Evolutionary conservation across 2,113 vertebrate species (phyloP).

Genomic region (Cyanistes caeruleus): DNA sequence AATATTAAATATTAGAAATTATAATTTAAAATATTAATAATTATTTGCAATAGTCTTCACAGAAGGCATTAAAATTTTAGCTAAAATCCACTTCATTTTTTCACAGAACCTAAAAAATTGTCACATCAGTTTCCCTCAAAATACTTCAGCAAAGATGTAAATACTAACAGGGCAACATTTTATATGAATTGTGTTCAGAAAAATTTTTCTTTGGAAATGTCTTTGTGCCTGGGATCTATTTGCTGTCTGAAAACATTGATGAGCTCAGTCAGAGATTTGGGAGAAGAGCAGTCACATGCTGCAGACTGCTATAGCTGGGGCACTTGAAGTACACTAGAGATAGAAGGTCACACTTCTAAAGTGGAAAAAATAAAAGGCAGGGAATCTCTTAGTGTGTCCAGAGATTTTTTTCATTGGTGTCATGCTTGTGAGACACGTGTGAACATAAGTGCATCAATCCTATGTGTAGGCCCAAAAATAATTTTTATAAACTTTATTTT

Average conservation of each 20-base stretch:
- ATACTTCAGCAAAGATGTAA: not conserved
- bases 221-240: not conserved
- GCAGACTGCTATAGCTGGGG: not conserved
- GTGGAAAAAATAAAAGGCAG: not conserved
- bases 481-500: not conserved
- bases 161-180: not conserved
- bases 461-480: not conserved
- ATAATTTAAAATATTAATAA: too few species aligned
- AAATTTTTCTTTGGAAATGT: not conserved
- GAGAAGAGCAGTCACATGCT: not conserved
- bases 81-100: not conserved
- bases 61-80: not conserved
- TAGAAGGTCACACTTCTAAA: not conserved
- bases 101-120: not conserved
- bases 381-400: not conserved
- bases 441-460: not conserved
- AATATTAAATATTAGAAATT: too few species aligned
- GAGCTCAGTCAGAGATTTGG: not conserved
- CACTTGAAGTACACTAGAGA: not conserved
- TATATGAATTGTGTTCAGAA: not conserved
- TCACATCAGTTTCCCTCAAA: not conserved
- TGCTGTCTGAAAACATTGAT: not conserved
- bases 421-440: not conserved
- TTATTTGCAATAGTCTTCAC: not conserved
- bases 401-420: not conserved